Base-by-base conservation (phyloP, 2,113 vertebrate genomes). In the Butorides virescens region DNA sequence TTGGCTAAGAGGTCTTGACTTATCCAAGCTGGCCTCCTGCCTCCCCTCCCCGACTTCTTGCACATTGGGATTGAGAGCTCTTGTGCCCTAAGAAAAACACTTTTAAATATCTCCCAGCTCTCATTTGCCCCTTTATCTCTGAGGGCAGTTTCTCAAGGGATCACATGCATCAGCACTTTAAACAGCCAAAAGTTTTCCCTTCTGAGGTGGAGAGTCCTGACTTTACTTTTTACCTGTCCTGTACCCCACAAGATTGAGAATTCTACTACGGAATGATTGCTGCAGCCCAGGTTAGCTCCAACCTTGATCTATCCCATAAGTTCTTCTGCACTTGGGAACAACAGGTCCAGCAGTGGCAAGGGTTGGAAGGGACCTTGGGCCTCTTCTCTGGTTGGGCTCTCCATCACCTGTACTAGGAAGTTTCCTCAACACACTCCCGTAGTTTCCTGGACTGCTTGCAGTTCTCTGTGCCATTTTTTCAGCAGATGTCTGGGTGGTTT, bases 281-380 rank as follows among this genome's bases (percentile, higher is more conserved):
- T 47, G 34, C 20, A 68, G 15, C 46, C 55, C 34, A 76, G 23
- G 19, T 20, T 83, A 49, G 34, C 46, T 70, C 62, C 29, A 47
- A 0, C 47, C 37, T 62, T 75, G 14, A 63, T 30, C 9, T 47
- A 36, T 62, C 21, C 1, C 0, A 3, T 56, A 63, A 62, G 20
- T 27, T 77, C 42, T 90, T 61, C 13, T 3, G 1, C 37, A 10
- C 37, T 46, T 46, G 22, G 71, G 47, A 53, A 26, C 46, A 77
- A 77, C 15, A 47, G 27, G 22, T 44, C 32, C 42, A 49, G 26
- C 56, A 71, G 47, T 70, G 15, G 39, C 39, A 42, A 42, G 39
- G 13, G 39, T 42, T 42, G 39, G 13, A 42, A 42, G 39, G 39
- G 39, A 42, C 39, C 39, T 42, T 42, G 39, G 39, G 39, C 42